phyloP scores from a whole-genome alignment of 2,888 invertebrate species.

The Protophormia terraenovae region DNA sequence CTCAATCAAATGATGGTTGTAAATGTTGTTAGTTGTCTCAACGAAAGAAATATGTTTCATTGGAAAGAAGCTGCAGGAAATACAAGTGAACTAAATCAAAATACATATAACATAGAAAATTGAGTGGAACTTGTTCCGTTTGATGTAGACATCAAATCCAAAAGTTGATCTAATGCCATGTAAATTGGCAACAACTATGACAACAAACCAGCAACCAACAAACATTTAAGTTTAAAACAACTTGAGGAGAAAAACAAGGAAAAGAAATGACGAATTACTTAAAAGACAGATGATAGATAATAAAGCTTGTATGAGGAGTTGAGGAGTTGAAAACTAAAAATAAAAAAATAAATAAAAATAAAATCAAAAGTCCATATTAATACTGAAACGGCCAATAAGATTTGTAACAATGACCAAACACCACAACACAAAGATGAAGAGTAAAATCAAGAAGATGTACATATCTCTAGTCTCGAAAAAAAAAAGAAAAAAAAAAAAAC shows the following conservation, averaged over 20 bases:
- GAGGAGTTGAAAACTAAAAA: no score
- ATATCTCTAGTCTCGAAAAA: no score
- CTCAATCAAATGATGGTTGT: conserved; percentile 74
- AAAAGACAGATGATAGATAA: conserved; percentile 61
- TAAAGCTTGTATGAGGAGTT: not conserved
- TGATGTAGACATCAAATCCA: conserved; percentile 46
- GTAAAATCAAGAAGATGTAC: not conserved
- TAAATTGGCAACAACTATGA: conserved; percentile 22
- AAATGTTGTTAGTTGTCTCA: conserved; percentile 2
- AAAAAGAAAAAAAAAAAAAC: not conserved
- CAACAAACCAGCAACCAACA: not conserved
- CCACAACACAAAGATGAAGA: not conserved
- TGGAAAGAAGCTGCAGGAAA: conserved; percentile 15
- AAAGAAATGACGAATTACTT: conserved; percentile 55
- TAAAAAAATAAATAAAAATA: not conserved
- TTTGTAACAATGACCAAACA: conserved; percentile 28
- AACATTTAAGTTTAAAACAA: not conserved
- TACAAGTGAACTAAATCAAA: conserved; percentile 56
- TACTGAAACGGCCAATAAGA: conserved; percentile 21
- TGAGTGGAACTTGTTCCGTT: conserved; percentile 36
- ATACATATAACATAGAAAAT: conserved; percentile 35
- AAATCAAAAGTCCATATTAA: conserved; percentile 15
- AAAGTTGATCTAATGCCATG: conserved; percentile 56
- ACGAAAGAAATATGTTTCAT: not conserved
- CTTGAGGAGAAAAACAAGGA: not conserved